A percentile compares a stretch with the other conserved stretches of the same genome.
Conservation (phyloP, 2,888 invertebrate species). For the Pelosia muscerda region DNA sequence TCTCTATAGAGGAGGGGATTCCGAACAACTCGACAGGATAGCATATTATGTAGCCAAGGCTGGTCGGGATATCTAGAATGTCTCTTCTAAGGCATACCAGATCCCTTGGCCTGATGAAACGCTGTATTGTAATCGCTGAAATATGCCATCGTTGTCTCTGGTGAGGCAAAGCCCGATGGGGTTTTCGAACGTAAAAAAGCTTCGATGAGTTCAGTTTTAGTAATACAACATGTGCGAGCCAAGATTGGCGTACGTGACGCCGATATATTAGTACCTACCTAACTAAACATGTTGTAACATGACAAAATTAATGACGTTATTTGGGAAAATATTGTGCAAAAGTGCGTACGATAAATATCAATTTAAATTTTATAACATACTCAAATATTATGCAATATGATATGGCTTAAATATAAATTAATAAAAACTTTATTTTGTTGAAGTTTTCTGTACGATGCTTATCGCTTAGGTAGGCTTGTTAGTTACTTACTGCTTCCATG, state of each 20-base stretch:
- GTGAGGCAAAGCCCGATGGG: neutral
- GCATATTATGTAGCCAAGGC: too few relatives aligned
- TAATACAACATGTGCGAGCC: neutral
- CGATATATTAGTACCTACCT: neutral
- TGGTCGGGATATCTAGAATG: too few relatives aligned
- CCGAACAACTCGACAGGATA: too few relatives aligned
- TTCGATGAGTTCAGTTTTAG: neutral
- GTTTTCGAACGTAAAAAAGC: neutral
- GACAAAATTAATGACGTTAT: slow-evolving; percentile 6
- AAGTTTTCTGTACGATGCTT: neutral
- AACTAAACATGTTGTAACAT: slow-evolving; percentile 18
- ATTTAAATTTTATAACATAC: neutral
- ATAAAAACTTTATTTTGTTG: neutral
- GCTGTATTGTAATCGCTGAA: too few relatives aligned
- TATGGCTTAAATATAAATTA: neutral
- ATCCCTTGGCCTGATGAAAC: too few relatives aligned
- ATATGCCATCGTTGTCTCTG: too few relatives aligned
- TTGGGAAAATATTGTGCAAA: slow-evolving; percentile 16
- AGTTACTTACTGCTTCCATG: too few relatives aligned
- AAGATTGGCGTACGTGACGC: neutral
- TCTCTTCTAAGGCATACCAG: too few relatives aligned
- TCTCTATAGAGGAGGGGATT: too few relatives aligned
- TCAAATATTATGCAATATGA: neutral
- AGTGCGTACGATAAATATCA: neutral
- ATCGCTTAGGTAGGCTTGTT: neutral